A percentile compares a stretch with the other conserved stretches of the same genome.
phyloP scores from a whole-genome alignment of 1,140 invertebrate genomes.

The Listronotus oregonensis region DNA sequence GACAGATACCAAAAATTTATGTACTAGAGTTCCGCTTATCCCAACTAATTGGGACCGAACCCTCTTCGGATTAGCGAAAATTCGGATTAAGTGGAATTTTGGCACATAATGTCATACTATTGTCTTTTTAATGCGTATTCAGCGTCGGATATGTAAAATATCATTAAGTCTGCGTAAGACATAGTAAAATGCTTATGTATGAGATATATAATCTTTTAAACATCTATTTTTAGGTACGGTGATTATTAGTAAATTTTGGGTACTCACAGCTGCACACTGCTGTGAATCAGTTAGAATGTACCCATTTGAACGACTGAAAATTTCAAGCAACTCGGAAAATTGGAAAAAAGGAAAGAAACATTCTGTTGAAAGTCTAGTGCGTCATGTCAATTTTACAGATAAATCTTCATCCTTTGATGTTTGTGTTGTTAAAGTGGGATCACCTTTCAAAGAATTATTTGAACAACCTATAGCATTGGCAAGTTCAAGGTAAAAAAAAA shows the following conservation, averaged over 20 bases:
- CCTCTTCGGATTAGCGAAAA: too few relatives aligned
- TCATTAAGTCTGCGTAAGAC: too few relatives aligned
- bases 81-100: too few relatives aligned
- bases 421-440: slow-evolving; percentile 29
- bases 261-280: slow-evolving; percentile 34
- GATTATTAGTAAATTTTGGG: slow-evolving; percentile 39
- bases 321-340: slow-evolving; percentile 33
- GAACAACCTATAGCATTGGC: slow-evolving; percentile 19
- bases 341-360: slow-evolving; percentile 29
- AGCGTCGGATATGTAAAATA: too few relatives aligned
- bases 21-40: too few relatives aligned
- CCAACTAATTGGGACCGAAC: too few relatives aligned
- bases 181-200: too few relatives aligned
- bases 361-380: slow-evolving; percentile 26
- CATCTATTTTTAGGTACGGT: slow-evolving; percentile 17
- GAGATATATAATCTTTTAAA: neutral
- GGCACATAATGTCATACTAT: too few relatives aligned
- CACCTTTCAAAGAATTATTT: slow-evolving; percentile 25
- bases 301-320: slow-evolving; percentile 25
- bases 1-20: too few relatives aligned
- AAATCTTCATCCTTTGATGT: slow-evolving; percentile 22
- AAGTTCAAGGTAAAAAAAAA: slow-evolving; percentile 22
- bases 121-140: too few relatives aligned
- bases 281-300: slow-evolving; percentile 20
- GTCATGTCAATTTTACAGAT: slow-evolving; percentile 23